Evolutionary conservation across 1,140 invertebrate species (phyloP).

Genomic region (Apis cerana): DNA sequence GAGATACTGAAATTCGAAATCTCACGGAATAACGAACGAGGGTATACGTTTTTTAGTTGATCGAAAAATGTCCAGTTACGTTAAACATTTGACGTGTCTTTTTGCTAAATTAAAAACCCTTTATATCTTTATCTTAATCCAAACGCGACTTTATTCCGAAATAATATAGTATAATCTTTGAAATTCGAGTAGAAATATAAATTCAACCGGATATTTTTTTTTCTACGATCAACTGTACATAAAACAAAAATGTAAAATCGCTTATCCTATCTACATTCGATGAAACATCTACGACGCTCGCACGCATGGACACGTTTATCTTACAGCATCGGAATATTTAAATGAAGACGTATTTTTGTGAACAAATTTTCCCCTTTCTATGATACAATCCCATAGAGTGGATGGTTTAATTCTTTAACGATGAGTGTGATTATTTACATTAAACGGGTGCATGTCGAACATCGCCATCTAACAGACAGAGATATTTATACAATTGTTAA

Average conservation of each 20-base stretch:
- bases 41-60: background rate
- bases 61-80: no score
- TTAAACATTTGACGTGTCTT: no score
- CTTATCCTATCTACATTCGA: slow-evolving; percentile 22
- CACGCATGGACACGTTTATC: background rate
- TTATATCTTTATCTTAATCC: no score
- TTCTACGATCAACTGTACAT: no score
- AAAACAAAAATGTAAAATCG: slow-evolving; percentile 5
- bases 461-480: slow-evolving; percentile 25
- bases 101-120: no score
- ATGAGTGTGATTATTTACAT: slow-evolving; percentile 41
- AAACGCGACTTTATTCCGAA: no score
- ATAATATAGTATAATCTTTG: no score
- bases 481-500: slow-evolving; percentile 19
- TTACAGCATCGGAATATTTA: slow-evolving; percentile 9
- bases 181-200: no score
- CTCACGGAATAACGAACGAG: background rate
- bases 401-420: slow-evolving; percentile 29
- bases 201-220: no score
- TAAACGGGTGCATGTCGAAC: slow-evolving; percentile 30
- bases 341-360: background rate
- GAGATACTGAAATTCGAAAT: slow-evolving; percentile 7
- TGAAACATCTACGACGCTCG: slow-evolving; percentile 7
- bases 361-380: background rate
- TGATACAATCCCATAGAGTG: slow-evolving; percentile 17